These are phyloP conservation scores for Drosophila miranda DNA, from an alignment of 1,140 invertebrate genomes.

Conservation along the genomic window DNA sequence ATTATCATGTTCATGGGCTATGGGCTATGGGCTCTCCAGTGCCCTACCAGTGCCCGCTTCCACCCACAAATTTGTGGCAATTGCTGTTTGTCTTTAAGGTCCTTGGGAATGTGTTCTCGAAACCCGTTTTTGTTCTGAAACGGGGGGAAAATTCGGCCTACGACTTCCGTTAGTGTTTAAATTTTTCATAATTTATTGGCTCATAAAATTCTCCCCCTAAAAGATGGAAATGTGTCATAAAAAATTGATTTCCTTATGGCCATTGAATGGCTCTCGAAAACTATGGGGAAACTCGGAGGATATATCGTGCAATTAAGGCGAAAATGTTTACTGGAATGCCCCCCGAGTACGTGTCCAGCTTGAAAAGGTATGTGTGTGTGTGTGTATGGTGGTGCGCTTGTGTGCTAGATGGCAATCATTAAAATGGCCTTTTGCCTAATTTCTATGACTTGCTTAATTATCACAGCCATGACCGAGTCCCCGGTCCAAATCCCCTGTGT, in stretches of 20 bases:
- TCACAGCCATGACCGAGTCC: conserved; percentile 53
- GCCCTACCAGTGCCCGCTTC: conserved; percentile 4
- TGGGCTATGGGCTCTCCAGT: conserved; percentile 40
- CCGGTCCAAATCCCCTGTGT: conserved; percentile 24
- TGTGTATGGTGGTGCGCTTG: conserved; percentile 22
- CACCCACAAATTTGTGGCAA: conserved; percentile 49
- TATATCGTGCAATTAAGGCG: not conserved
- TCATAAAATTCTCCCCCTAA: conserved; percentile 12
- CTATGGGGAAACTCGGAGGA: too few relatives aligned
- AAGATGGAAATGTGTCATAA: conserved; percentile 1
- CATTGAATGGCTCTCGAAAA: too few relatives aligned
- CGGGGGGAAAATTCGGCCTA: not conserved
- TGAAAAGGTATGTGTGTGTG: conserved; percentile 54
- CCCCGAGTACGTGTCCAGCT: conserved; percentile 41
- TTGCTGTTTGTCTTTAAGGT: conserved; percentile 40
- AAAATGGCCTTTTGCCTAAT: conserved; percentile 79
- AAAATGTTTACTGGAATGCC: conserved; percentile 6
- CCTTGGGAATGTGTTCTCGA: conserved; percentile 40
- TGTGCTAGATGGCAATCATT: conserved; percentile 74
- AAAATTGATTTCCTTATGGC: not conserved
- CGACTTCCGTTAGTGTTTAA: conserved; percentile 21
- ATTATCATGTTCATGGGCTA: conserved; percentile 77
- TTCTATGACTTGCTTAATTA: conserved; percentile 81
- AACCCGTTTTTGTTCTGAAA: conserved; percentile 16
- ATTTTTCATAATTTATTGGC: conserved; percentile 22